Evolutionary conservation across 1,140 invertebrate species (phyloP), one percentile per base, ranked within the genome.

Genomic region (Chymomyza costata): DNA sequence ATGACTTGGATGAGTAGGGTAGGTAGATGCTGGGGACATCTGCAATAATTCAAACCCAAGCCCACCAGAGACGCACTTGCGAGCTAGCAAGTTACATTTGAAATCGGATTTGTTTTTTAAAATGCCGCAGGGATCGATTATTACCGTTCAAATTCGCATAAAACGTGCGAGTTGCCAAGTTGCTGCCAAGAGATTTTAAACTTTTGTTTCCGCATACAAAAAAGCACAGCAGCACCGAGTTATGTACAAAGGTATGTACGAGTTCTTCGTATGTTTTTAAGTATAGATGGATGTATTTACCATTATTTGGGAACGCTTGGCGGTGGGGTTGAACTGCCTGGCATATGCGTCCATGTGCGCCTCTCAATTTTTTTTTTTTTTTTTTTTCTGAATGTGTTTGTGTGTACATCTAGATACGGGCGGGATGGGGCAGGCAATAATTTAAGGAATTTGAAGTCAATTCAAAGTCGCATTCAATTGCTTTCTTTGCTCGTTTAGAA

Each of bases 51-150:
- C 73, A 76, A 50, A 58, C 66, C 32, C 28, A 35, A 28, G 46
- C 35, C 32, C 28, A 25, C 38, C 31, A 15, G 16, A 39, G 40
- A 30, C 10, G 25, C 17, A 34, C 19, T 38, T 38, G 34, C 56
- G 51, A 25, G 11, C 16, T 32, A 46, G 40, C 21, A 40, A 47
- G 31, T 61, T 38, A 19, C 58, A 68, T 65, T 80, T 80, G 55
- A 70, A 78, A 80, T 66, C 73, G 73, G 82, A 84, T 84, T 84
- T 84, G 82, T 82, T 84, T 84, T 83, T 84, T 84, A 84, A 84
- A 84, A 84, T 84, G 82, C 82, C 82, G 83, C 82, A 81, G 82
- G 82, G 82, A 84, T 84, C 82, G 82, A 84, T 84, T 84, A 84
- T 84, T 84, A 78, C 82, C 82, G 82, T 82, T 84, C 82, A 84